Evolutionary conservation across 2,797 vertebrate genomes (phyloP).

Genomic region (Numenius phaeopus): DNA sequence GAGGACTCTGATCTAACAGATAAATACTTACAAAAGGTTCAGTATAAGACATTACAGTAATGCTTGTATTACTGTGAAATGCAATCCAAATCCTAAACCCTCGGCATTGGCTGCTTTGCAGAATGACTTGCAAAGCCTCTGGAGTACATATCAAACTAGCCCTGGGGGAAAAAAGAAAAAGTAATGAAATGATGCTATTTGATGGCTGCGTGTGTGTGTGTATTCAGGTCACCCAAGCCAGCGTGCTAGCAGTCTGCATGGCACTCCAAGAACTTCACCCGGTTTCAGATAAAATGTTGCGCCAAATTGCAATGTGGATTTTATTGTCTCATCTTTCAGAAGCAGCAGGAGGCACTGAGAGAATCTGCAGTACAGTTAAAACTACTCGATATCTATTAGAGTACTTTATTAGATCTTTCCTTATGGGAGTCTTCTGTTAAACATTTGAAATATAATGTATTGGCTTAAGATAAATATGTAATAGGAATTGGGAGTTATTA

Average conservation of each 20-base stretch:
- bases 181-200: not conserved
- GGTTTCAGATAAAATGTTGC: not conserved
- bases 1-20: not conserved
- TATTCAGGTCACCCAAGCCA: not conserved
- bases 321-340: constrained; percentile 14
- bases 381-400: not conserved
- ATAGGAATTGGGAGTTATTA: not conserved
- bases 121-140: not conserved
- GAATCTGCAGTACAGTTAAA: not conserved
- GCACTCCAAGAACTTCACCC: not conserved
- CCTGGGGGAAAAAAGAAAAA: not conserved
- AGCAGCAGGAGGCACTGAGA: not conserved
- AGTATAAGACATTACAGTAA: not conserved
- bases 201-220: rapidly evolving
- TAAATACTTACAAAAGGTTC: not conserved
- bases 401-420: not conserved
- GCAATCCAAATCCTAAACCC: not conserved
- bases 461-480: constrained; percentile 43
- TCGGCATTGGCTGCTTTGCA: not conserved
- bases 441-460: constrained; percentile 10
- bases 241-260: not conserved
- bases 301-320: not conserved
- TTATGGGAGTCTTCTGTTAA: constrained; percentile 2
- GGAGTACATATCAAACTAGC: not conserved
- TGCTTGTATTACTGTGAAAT: not conserved